These are phyloP conservation scores for Acrobasis suavella DNA, from an alignment of 2,888 invertebrate genomes.

Conservation along the genomic window DNA sequence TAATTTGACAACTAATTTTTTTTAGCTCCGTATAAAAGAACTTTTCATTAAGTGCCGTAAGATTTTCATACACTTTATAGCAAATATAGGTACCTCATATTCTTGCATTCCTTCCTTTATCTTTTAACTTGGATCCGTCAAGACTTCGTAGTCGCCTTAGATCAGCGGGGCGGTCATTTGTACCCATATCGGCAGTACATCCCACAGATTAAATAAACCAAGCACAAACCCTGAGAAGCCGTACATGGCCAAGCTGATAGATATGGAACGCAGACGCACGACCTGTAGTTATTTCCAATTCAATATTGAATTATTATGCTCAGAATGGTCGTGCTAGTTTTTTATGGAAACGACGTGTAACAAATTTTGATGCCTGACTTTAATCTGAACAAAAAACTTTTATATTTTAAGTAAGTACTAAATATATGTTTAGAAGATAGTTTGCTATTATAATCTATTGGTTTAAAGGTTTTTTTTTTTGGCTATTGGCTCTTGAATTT, in stretches of 20 bases:
- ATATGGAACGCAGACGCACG: slow-evolving; percentile 21
- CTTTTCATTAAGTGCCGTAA: too few species aligned
- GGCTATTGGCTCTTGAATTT: too few species aligned
- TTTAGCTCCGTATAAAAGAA: too few species aligned
- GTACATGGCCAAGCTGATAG: slow-evolving; percentile 44
- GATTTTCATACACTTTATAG: too few species aligned
- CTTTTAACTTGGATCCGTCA: slow-evolving; percentile 1
- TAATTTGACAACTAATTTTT: too few species aligned
- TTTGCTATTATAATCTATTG: too few species aligned
- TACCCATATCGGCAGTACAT: slow-evolving; percentile 53
- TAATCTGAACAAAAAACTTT: too few species aligned
- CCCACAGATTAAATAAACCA: slow-evolving; percentile 45
- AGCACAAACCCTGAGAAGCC: slow-evolving; percentile 41
- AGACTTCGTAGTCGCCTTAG: neutral
- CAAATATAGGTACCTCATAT: too few species aligned
- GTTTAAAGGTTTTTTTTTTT: too few species aligned
- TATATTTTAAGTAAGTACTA: too few species aligned
- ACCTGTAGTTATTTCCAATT: slow-evolving; percentile 14
- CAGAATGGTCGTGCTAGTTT: neutral
- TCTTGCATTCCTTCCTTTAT: too few species aligned
- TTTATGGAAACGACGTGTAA: neutral
- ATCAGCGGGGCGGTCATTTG: slow-evolving; percentile 32
- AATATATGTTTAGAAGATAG: too few species aligned
- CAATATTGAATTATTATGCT: slow-evolving; percentile 14
- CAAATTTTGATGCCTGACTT: neutral